Percentiles rank a stretch among this genome's conserved stretches.
Evolutionary conservation across 2,113 vertebrate genomes (phyloP).

Genomic region (Sylvilagus bachmani): DNA sequence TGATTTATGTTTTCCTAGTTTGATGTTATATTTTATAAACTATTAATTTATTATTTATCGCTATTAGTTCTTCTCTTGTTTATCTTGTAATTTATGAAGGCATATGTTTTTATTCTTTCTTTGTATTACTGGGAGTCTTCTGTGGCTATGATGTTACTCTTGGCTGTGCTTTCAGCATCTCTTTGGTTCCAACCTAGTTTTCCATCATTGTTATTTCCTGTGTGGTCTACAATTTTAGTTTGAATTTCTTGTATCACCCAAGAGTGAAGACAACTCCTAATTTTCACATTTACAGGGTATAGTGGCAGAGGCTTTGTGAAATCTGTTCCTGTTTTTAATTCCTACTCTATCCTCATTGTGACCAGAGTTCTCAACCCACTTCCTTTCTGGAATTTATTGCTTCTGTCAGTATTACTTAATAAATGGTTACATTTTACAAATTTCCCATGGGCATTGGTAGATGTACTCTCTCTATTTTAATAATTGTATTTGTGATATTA

Average conservation of each 20-base stretch:
- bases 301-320: not conserved
- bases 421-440: not conserved
- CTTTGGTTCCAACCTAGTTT: not conserved
- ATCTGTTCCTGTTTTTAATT: slow-evolving; percentile 1
- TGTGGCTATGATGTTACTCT: not conserved
- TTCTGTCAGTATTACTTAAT: slow-evolving; percentile 19
- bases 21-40: slow-evolving; percentile 11
- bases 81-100: slow-evolving; percentile 31
- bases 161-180: not conserved
- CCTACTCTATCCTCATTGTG: not conserved
- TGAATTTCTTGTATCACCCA: not conserved
- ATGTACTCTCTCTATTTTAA: slow-evolving; percentile 12
- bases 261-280: not conserved
- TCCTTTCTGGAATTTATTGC: not conserved
- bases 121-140: not conserved
- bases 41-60: slow-evolving; percentile 14
- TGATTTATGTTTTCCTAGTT: not conserved
- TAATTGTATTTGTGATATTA: not conserved
- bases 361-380: not conserved
- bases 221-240: slow-evolving; percentile 3
- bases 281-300: slow-evolving; percentile 32
- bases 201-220: slow-evolving; percentile 10
- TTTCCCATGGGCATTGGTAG: not conserved
- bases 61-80: not conserved
- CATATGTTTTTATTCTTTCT: not conserved